Base-by-base conservation (phyloP, 2,888 invertebrate genomes). In the Diarsia dahlii region DNA sequence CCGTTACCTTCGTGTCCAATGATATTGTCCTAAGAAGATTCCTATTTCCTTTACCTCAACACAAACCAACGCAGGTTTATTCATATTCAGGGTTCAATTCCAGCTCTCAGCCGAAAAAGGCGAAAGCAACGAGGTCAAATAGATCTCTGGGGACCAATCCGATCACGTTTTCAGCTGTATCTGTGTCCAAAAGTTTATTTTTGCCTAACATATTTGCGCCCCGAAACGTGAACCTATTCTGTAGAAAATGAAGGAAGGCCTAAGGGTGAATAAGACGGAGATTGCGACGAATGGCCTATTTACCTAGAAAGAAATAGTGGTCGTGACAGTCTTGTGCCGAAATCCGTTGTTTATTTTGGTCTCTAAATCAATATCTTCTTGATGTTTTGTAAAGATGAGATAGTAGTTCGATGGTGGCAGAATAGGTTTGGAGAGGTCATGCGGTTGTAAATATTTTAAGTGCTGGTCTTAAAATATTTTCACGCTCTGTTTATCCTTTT, bases 221-320 rank as follows among this genome's bases (percentile, higher is more conserved):
- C n/a, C 18, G 13, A 69, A 68, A 68, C 74, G 70, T 80, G 74
- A 80, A 52, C 28, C 39, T 28, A 81, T 80, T 76, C 39, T 65
- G 39, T 63, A 63, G 4, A 62, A 69, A 76, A 72, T 67, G 46
- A 66, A 50, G 34, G 34, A 23, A 71, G n/a, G n/a, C 45, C 39
- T 45, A 2, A 13, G 60, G 34, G 23, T 45, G 13, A 60, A 68
- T 54, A n/a, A 2, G 18, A 71, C 56, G 20, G 34, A n/a, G 10
- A 46, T 15, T 54, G 23, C 34, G 67, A 64, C 20, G 23, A 15
- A 56, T 68, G 46, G n/a, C 34, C 28, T 54, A 66, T 74, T 71
- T 69, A n/a, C 48, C 50, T 54, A 13, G 28, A 60, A 13, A 18
- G 0, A 54, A 54, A 69, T 58, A 56, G 28, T 46, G 34, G 52